A percentile compares a stretch with the other conserved stretches of the same genome.
Evolutionary conservation across 2,797 vertebrate species (phyloP).

Genomic region (Coreius guichenoti): DNA sequence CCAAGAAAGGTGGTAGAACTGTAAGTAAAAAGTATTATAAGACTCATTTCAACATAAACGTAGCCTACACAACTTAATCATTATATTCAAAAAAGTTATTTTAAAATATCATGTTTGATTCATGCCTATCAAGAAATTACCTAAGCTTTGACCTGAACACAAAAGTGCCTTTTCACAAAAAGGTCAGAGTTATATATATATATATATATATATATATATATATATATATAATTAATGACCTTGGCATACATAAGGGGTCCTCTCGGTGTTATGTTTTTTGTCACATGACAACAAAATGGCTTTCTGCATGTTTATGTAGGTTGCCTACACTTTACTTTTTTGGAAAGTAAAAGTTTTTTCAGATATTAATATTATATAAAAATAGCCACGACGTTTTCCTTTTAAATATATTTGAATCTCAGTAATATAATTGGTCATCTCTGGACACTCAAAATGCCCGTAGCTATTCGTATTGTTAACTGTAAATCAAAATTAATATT

Average conservation of each 20-base stretch:
- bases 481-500: neutral
- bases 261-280: neutral
- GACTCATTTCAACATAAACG: too few relatives aligned
- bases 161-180: neutral
- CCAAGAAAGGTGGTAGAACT: neutral
- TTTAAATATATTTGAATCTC: neutral
- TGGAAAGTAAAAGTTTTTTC: neutral
- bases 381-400: neutral
- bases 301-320: neutral
- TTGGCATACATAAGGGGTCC: neutral
- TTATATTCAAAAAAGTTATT: neutral
- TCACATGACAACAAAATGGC: slow-evolving; percentile 18
- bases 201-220: too few relatives aligned
- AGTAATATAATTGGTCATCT: neutral
- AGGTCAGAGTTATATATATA: neutral
- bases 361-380: neutral
- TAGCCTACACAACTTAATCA: neutral
- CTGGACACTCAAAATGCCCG: neutral
- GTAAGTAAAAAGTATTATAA: neutral
- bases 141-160: neutral
- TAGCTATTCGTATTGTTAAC: neutral
- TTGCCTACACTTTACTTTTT: neutral
- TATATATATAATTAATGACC: neutral
- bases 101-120: neutral
- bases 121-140: neutral